Evolutionary conservation across 1,140 invertebrate genomes (phyloP).

Genomic region (Neomicropteryx cornuta): DNA sequence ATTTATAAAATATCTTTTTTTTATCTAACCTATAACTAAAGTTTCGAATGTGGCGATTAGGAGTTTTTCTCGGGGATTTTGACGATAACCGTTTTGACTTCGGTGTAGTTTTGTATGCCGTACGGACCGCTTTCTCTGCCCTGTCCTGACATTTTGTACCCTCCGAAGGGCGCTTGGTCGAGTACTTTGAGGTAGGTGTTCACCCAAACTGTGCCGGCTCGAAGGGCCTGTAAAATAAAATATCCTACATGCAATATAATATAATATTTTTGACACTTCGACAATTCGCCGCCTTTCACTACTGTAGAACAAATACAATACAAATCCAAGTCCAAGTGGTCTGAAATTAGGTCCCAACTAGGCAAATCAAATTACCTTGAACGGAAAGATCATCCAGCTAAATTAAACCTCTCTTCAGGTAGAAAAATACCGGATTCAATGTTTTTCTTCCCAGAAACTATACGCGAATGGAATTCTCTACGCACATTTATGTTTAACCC

Average conservation of each 20-base stretch:
- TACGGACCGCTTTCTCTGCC: slow-evolving; percentile 75
- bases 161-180: slow-evolving; percentile 65
- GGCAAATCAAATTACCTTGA: slow-evolving; percentile 8
- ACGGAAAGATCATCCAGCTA: too few relatives aligned
- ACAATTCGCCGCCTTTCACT: neutral
- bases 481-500: too few relatives aligned
- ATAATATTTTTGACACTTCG: neutral
- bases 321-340: slow-evolving; percentile 1
- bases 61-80: slow-evolving; percentile 76
- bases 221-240: slow-evolving; percentile 47
- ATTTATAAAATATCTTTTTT: too few relatives aligned
- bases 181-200: slow-evolving; percentile 60
- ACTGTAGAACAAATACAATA: slow-evolving; percentile 6
- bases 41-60: too few relatives aligned
- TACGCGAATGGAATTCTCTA: too few relatives aligned
- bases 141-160: slow-evolving; percentile 68
- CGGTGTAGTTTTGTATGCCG: slow-evolving; percentile 80
- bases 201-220: slow-evolving; percentile 86
- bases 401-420: too few relatives aligned
- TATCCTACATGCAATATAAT: slow-evolving; percentile 5
- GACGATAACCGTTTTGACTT: slow-evolving; percentile 82
- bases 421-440: too few relatives aligned
- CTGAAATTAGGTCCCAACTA: slow-evolving; percentile 7
- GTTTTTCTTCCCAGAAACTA: too few relatives aligned
- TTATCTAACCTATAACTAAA: too few relatives aligned